A percentile compares a stretch with the other conserved stretches of the same genome.
Evolutionary conservation across 2,113 vertebrate genomes (phyloP).

Genomic region (Scomber colias): DNA sequence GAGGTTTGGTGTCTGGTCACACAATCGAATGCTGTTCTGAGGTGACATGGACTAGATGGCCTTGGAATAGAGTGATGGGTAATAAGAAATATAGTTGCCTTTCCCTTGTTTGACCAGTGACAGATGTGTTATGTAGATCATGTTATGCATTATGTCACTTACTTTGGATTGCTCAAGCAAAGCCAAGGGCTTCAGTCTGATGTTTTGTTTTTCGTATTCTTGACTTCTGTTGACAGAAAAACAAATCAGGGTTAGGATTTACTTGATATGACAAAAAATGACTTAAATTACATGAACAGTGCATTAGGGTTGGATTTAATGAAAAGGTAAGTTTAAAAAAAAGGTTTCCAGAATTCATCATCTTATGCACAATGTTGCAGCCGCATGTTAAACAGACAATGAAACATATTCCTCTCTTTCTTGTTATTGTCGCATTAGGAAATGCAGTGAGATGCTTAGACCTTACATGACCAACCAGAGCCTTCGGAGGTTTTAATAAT

Average conservation of each 20-base stretch:
- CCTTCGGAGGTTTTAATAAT: slow-evolving; percentile 31
- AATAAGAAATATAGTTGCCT: not conserved
- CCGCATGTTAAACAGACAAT: slow-evolving; percentile 1
- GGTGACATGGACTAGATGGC: slow-evolving; percentile 39
- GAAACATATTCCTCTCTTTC: not conserved
- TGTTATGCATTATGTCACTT: slow-evolving; percentile 43
- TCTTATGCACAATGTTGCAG: slow-evolving; percentile 13
- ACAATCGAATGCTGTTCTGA: slow-evolving; percentile 38
- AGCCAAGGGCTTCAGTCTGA: slow-evolving; percentile 68
- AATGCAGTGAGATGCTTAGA: not conserved
- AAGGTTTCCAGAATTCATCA: no score
- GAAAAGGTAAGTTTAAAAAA: no score
- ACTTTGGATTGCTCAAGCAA: slow-evolving; percentile 81
- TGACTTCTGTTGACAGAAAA: slow-evolving; percentile 71
- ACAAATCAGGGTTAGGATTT: slow-evolving; percentile 22
- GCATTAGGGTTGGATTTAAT: no score
- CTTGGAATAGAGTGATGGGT: slow-evolving; percentile 15
- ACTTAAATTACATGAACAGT: not conserved
- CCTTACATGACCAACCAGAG: slow-evolving; percentile 12
- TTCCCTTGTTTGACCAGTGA: not conserved
- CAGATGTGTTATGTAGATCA: slow-evolving; percentile 6
- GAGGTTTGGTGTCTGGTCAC: slow-evolving; percentile 23
- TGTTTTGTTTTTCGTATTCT: slow-evolving; percentile 62
- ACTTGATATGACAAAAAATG: not conserved
- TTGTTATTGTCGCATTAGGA: slow-evolving; percentile 5